Evolutionary conservation across 2,797 vertebrate genomes (phyloP).

Genomic region (Pogonophryne albipinna): DNA sequence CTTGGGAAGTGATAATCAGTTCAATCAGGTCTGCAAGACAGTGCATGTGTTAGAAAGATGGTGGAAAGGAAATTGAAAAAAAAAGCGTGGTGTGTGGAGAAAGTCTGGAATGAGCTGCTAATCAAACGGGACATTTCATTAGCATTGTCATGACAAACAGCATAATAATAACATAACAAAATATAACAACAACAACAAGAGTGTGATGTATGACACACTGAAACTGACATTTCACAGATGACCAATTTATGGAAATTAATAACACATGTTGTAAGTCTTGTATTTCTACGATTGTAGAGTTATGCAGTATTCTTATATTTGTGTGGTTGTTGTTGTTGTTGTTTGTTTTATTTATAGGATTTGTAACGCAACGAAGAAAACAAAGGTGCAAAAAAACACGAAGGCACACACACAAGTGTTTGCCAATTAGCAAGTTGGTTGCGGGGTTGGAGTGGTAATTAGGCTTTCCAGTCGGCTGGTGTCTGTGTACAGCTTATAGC

Average conservation of each 20-base stretch:
- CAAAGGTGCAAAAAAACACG: slow-evolving; percentile 32
- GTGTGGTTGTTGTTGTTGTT: slow-evolving; percentile 1
- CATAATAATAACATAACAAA: slow-evolving; percentile 18
- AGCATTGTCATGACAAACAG: slow-evolving; percentile 17
- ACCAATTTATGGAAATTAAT: slow-evolving; percentile 21
- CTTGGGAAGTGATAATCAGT: slow-evolving; percentile 7
- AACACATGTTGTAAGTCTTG: slow-evolving; percentile 24
- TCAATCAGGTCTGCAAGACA: slow-evolving; percentile 13
- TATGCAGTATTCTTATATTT: slow-evolving; percentile 2
- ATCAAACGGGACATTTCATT: slow-evolving; percentile 41
- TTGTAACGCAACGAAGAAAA: slow-evolving; percentile 34
- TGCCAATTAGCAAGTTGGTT: slow-evolving; percentile 83
- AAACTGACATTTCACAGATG: slow-evolving; percentile 32
- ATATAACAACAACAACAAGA: slow-evolving; percentile 9
- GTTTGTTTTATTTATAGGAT: slow-evolving; percentile 7
- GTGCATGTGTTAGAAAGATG: slow-evolving; percentile 21
- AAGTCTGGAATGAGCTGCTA: slow-evolving; percentile 27
- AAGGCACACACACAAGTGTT: slow-evolving; percentile 64
- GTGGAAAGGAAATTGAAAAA: neutral
- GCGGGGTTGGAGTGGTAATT: slow-evolving; percentile 77
- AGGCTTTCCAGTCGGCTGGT: slow-evolving; percentile 79
- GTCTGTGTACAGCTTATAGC: slow-evolving; percentile 77
- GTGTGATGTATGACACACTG: slow-evolving; percentile 18
- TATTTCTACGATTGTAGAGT: slow-evolving; percentile 9
- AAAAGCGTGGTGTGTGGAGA: neutral